A percentile compares a stretch with the other conserved stretches of the same genome.
phyloP scores from a whole-genome alignment of 2,888 invertebrate species.

The Bellardia pandia region DNA sequence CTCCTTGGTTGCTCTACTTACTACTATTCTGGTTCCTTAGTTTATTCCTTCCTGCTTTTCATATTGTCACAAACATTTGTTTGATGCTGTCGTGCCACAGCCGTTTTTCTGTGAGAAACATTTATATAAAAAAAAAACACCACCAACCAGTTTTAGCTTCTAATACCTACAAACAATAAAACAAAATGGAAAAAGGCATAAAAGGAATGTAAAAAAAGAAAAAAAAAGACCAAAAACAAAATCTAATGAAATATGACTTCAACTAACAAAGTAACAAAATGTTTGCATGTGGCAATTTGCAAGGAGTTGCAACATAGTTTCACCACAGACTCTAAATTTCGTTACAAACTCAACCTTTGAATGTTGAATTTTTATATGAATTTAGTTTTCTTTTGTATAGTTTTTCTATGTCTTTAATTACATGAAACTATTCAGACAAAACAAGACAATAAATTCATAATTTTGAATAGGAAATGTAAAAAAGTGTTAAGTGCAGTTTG shows the following conservation, averaged over 20 bases:
- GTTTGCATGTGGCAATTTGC: slow-evolving; percentile 65
- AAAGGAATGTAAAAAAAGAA: slow-evolving; percentile 1
- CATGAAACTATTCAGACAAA: slow-evolving; percentile 1
- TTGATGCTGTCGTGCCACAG: slow-evolving; percentile 54
- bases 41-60: neutral
- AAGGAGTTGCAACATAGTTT: slow-evolving; percentile 46
- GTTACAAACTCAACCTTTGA: slow-evolving; percentile 4
- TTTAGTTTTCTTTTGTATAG: slow-evolving; percentile 34
- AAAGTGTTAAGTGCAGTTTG: too few species aligned
- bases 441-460: neutral
- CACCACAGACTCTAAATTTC: slow-evolving; percentile 3
- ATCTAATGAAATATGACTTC: slow-evolving; percentile 63
- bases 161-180: neutral
- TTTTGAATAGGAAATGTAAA: too few species aligned
- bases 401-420: slow-evolving; percentile 10
- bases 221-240: neutral
- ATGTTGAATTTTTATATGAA: slow-evolving; percentile 20
- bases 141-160: slow-evolving; percentile 6
- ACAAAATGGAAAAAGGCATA: neutral
- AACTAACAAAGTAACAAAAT: slow-evolving; percentile 66
- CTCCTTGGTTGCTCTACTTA: too few species aligned
- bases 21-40: neutral
- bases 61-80: slow-evolving; percentile 61
- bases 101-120: slow-evolving; percentile 54
- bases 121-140: neutral